Conservation (phyloP, 2,888 invertebrate species). For the Nezara viridula region DNA sequence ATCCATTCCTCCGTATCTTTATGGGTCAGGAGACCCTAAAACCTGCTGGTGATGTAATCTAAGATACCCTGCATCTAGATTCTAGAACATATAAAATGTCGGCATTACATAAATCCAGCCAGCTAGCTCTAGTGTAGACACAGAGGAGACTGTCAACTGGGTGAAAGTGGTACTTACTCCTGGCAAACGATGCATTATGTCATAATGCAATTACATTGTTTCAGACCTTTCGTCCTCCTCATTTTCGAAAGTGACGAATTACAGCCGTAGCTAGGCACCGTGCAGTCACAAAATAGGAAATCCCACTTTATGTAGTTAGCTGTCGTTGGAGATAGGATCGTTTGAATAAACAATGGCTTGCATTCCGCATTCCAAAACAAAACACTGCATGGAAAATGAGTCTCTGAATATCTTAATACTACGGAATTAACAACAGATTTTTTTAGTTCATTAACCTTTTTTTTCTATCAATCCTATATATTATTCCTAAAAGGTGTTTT, state of each 20-base stretch:
- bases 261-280: not conserved
- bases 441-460: not conserved
- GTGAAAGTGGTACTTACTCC: constrained; percentile 8
- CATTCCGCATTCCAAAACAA: constrained; percentile 7
- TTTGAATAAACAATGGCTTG: not conserved
- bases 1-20: not conserved
- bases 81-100: constrained; percentile 8
- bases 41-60: not conserved
- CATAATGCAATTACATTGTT: constrained; percentile 38
- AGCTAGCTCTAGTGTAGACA: not conserved
- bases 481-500: no score
- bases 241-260: constrained; percentile 43
- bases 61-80: constrained; percentile 1
- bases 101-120: not conserved
- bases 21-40: not conserved
- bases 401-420: not conserved
- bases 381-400: not conserved
- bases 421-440: not conserved
- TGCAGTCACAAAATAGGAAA: constrained; percentile 1
- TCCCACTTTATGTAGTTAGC: not conserved
- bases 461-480: not conserved
- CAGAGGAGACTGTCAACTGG: not conserved
- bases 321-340: not conserved
- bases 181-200: constrained; percentile 8
- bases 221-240: not conserved